Base-by-base conservation (phyloP, 2,113 vertebrate species). In the Platysteira castanea region DNA sequence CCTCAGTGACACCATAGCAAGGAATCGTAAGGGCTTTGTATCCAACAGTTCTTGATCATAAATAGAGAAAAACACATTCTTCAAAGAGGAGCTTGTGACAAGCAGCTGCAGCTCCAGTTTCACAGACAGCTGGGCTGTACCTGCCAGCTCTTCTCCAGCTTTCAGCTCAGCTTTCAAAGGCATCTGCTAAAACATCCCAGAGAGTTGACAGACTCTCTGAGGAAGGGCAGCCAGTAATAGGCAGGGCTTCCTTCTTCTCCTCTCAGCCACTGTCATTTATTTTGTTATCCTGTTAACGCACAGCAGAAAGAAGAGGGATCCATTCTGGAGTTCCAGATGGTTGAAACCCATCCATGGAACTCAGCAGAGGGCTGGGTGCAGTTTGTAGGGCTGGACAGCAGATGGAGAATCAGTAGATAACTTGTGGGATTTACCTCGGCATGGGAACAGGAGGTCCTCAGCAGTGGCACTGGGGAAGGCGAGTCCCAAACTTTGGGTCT, bases 121-220 rank as follows among this genome's bases (percentile, higher is more conserved):
- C 82, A 87, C 11, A 79, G 81, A 35, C 41, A 88, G 64, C 71
- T 90, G 80, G 37, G 71, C 65, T 82, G 69, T 50, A 86, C 67
- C 61, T 78, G 95, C 63, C 84, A 96, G 84, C 80, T 92, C 85
- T 75, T 81, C 89, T 75, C 27, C 69, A 92, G 76, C 85, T 75
- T 59, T 56, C 89, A 75, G 81, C 82, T 95, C 64, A 10, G 37
- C 57, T 84, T 84, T 95, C 84, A 90, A 89, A 93, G 77, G 23
- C 17, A 74, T 52, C 88, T 96, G 94, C 91, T 92, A 96, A 84
- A 94, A 70, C 56, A 84, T 59, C 82, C 68, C 24, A 23, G 44
- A 47, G 53, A 94, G n/a, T 28, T 94, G 95, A 87, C 92, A 96
- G 89, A 64, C 76, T 89, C 26, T 24, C 93, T 35, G n/a, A 14